A percentile compares a stretch with the other conserved stretches of the same genome.
Evolutionary conservation across 2,797 vertebrate genomes (phyloP).

Genomic region (Knipowitschia caucasica): DNA sequence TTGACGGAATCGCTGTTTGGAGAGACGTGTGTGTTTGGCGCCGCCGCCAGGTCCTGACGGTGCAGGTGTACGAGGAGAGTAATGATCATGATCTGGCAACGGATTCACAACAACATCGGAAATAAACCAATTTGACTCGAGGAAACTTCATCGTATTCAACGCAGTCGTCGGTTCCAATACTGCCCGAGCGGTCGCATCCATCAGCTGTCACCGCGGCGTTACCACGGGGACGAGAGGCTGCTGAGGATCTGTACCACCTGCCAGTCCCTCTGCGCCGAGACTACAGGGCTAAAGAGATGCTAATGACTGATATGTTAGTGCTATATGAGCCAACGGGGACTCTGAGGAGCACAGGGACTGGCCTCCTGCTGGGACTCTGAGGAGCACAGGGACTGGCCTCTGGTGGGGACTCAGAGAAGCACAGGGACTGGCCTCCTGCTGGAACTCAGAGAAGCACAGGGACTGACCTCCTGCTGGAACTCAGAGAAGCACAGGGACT

Average conservation of each 20-base stretch:
- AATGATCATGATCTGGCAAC: slow-evolving; percentile 31
- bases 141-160: slow-evolving; percentile 62
- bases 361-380: no score
- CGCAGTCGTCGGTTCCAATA: slow-evolving; percentile 42
- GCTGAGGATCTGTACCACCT: slow-evolving; percentile 68
- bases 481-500: no score
- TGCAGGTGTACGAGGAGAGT: slow-evolving; percentile 6
- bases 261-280: slow-evolving; percentile 65
- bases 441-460: no score
- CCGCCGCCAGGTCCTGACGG: slow-evolving; percentile 15
- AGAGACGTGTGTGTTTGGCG: slow-evolving; percentile 17
- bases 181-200: slow-evolving; percentile 58
- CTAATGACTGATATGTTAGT: no score
- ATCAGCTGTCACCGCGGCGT: slow-evolving; percentile 51
- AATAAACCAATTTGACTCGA: slow-evolving; percentile 49
- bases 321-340: no score
- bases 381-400: no score
- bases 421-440: no score
- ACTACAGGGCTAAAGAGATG: no score
- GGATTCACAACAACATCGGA: slow-evolving; percentile 28
- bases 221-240: slow-evolving; percentile 56
- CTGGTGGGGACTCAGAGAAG: no score
- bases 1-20: background rate
- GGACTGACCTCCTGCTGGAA: no score
- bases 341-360: no score